Base-by-base conservation (phyloP, 1,140 invertebrate genomes). In the Neodiprion virginianus region DNA sequence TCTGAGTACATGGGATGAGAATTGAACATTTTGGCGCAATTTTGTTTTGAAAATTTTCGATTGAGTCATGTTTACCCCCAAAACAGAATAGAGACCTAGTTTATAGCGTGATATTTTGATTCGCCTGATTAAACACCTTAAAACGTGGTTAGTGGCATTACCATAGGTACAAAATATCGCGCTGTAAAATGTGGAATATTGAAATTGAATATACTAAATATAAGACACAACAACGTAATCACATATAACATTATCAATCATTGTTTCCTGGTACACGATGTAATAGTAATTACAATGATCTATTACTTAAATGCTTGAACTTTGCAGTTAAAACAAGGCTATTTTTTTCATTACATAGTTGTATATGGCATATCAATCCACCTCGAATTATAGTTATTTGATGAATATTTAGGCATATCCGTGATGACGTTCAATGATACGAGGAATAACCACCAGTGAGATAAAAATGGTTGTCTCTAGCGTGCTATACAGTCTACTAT, bases 181-280 rank as follows among this genome's bases (percentile, higher is more conserved):
- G n/a, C 53, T 61, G n/a, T 61, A 61, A 61, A 61, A 61, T 61
- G n/a, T 61, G 11, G 53, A 8, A 61, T 17, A 61, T 8, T 8
- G n/a, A 61, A 61, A 17, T 61, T 61, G 53, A 61, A 61, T 61
- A 61, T 61, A 61, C 53, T 61, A 61, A 61, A 61, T 61, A 61
- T 17, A 61, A 61, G 53, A 61, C n/a, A 61, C 53, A 14, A 61
- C 53, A 61, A 61, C 53, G 53, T 61, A 61, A 61, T 61, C n/a
- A 61, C 53, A 61, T 61, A 14, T 61, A 61, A 61, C n/a, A 61
- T 61, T 61, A 61, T 12, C 53, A 61, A 61, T 61, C 53, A 61
- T 14, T 61, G 53, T 61, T 61, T 61, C 53, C 5, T 61, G 0
- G n/a, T 61, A 61, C 53, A 61, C n/a, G n/a, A 61, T 61, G n/a